Percentiles rank a stretch among this genome's conserved stretches.
Conservation (phyloP, 2,113 vertebrate species). For the Struthio camelus region DNA sequence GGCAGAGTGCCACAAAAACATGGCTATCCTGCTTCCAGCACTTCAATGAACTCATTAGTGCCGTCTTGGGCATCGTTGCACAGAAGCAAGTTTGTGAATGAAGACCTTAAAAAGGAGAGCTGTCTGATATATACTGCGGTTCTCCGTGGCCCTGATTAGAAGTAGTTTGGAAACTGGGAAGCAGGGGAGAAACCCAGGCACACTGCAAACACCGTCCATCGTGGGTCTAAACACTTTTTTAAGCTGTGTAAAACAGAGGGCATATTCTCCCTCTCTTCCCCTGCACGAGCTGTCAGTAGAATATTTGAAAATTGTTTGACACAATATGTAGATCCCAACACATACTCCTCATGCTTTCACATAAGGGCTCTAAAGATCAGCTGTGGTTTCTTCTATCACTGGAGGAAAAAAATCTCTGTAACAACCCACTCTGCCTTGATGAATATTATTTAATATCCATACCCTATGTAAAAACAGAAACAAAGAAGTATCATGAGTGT, state of each 20-base stretch:
- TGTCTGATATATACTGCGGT: background rate
- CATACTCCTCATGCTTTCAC: background rate
- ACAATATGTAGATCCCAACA: background rate
- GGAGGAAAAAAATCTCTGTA: background rate
- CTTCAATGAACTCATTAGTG: constrained; percentile 21
- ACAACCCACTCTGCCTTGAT: background rate
- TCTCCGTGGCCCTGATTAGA: background rate
- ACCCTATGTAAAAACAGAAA: constrained; percentile 58
- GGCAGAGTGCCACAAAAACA: constrained; percentile 45
- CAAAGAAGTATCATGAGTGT: constrained; percentile 1
- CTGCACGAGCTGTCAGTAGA: background rate
- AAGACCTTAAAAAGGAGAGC: constrained; percentile 20
- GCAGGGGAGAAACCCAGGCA: background rate
- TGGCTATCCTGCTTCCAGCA: constrained; percentile 31
- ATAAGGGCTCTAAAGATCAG: background rate
- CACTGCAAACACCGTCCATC: background rate
- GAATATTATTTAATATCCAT: background rate
- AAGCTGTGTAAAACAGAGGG: background rate
- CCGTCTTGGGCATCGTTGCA: constrained; percentile 27
- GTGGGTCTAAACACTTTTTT: background rate
- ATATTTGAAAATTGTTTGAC: background rate
- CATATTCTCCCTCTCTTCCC: background rate
- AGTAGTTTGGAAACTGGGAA: background rate
- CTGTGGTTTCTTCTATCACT: background rate
- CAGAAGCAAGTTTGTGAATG: constrained; percentile 30